Conservation (phyloP, 2,888 invertebrate genomes). For the Torymus texanus region DNA sequence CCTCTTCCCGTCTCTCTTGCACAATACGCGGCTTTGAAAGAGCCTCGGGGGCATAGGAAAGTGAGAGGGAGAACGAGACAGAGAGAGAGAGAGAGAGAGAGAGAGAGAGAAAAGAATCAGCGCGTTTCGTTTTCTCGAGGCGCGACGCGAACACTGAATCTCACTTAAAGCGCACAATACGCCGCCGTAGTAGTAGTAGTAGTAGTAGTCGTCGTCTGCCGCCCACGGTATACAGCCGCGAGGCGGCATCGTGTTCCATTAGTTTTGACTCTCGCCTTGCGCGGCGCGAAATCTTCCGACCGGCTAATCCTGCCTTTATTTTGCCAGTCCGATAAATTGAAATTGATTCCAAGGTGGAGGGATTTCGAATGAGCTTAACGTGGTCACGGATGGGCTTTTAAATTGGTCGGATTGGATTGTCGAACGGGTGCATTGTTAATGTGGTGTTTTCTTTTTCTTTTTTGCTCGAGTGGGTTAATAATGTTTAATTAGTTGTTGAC, state of each 20-base stretch:
- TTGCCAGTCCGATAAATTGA: background rate
- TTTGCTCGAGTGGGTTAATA: no score
- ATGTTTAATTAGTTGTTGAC: no score
- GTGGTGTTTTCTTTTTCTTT: no score
- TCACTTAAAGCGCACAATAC: constrained; percentile 41
- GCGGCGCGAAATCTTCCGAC: background rate
- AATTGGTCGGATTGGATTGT: no score
- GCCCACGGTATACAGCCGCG: background rate
- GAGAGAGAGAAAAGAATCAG: background rate
- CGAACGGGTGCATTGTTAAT: no score
- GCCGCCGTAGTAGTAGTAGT: no score
- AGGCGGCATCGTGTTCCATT: constrained; percentile 24
- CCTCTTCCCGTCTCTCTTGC: no score
- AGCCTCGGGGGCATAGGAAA: background rate
- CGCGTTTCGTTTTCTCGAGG: constrained; percentile 20
- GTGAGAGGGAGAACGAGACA: background rate
- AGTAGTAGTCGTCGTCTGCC: background rate
- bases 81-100: background rate
- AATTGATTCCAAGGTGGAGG: background rate
- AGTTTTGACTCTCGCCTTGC: constrained; percentile 18
- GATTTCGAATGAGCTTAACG: no score
- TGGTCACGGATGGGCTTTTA: no score
- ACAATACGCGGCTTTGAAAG: no score
- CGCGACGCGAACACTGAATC: constrained; percentile 40
- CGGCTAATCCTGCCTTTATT: constrained; percentile 4